Conservation (phyloP, 2,888 invertebrate species). For the Yponomeuta malinellus region DNA sequence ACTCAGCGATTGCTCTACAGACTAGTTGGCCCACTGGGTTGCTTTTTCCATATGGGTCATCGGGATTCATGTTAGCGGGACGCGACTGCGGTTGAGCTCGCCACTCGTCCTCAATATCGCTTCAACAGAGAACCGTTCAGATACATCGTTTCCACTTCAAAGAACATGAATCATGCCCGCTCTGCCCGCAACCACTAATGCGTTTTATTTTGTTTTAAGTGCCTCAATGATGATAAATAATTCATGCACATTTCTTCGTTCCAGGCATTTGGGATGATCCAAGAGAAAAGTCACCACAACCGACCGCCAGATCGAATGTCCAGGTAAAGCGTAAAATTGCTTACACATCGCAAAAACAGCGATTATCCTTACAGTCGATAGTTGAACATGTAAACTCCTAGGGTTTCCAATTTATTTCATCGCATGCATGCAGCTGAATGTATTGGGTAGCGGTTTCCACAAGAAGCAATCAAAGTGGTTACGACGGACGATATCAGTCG, state of each 20-base stretch:
- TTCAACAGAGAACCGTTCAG: slow-evolving; percentile 29
- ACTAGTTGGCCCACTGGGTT: slow-evolving; percentile 24
- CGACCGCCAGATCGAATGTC: slow-evolving; percentile 62
- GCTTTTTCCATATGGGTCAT: slow-evolving; percentile 48
- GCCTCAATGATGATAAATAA: neutral
- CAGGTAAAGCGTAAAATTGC: slow-evolving; percentile 37
- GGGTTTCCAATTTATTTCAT: neutral
- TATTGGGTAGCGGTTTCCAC: neutral
- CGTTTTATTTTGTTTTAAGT: slow-evolving; percentile 10
- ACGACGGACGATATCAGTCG: neutral
- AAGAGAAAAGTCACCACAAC: slow-evolving; percentile 46
- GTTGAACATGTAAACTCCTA: neutral
- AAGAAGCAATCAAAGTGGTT: slow-evolving; percentile 5
- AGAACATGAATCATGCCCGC: slow-evolving; percentile 9
- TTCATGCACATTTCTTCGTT: slow-evolving; percentile 33
- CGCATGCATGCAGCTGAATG: neutral
- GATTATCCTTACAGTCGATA: neutral
- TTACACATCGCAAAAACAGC: neutral
- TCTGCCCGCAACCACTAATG: slow-evolving; percentile 10
- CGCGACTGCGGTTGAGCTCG: slow-evolving; percentile 32
- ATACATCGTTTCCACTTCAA: slow-evolving; percentile 19
- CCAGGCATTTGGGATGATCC: slow-evolving; percentile 67
- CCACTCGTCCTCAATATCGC: slow-evolving; percentile 35
- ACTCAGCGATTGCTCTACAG: slow-evolving; percentile 18
- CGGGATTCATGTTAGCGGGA: slow-evolving; percentile 45